Percentiles rank a stretch among this genome's conserved stretches.
phyloP scores from a whole-genome alignment of 2,888 invertebrate species.

The Didymodactylos carnosus region DNA sequence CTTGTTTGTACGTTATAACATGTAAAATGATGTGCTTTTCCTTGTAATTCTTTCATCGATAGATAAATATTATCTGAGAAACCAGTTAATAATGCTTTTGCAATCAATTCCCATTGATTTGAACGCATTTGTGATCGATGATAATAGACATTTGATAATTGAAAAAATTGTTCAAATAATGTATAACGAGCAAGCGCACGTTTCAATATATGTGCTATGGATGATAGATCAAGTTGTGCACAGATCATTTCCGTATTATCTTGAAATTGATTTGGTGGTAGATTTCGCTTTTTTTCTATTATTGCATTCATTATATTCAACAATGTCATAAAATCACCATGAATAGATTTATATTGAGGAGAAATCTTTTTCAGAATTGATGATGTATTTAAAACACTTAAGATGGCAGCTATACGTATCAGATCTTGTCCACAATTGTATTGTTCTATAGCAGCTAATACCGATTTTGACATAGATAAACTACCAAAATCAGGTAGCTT shows the following conservation, averaged over 20 bases:
- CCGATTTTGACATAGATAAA: background rate
- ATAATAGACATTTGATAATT: background rate
- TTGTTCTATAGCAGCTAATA: background rate
- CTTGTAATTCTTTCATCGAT: background rate
- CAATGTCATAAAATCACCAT: background rate
- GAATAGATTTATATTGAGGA: background rate
- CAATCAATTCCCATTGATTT: background rate
- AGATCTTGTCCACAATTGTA: background rate
- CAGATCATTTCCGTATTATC: background rate
- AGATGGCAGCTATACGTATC: background rate
- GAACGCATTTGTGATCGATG: background rate
- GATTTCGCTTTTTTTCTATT: background rate
- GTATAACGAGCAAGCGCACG: background rate
- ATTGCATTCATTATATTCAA: background rate
- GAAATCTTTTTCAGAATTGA: background rate
- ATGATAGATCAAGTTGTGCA: background rate
- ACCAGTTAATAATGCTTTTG: background rate
- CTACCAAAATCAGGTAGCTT: background rate
- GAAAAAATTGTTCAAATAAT: background rate
- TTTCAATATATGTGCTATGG: background rate
- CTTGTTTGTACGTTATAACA: background rate
- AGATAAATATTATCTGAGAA: background rate
- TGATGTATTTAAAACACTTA: background rate
- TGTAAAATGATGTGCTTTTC: background rate
- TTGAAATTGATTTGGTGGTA: background rate